Evolutionary conservation across 2,797 vertebrate species (phyloP).

Genomic region (Lacerta agilis): DNA sequence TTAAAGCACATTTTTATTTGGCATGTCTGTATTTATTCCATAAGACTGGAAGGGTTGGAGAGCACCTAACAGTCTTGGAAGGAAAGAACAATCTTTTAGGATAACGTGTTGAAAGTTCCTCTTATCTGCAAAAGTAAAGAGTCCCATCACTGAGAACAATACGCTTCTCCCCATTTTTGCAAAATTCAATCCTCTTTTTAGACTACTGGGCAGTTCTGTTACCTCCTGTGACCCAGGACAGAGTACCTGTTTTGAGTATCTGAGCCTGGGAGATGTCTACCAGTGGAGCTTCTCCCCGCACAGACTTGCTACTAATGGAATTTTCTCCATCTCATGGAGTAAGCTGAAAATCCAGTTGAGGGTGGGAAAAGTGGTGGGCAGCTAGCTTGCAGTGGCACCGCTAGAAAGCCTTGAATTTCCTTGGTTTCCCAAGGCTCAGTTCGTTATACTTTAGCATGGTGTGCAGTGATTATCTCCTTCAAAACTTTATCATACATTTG

Average conservation of each 20-base stretch:
- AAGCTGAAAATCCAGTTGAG: not conserved
- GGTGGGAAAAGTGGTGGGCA: not conserved
- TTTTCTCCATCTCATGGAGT: not conserved
- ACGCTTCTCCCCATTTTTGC: not conserved
- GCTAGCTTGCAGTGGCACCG: not conserved
- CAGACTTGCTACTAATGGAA: not conserved
- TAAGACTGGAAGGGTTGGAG: not conserved
- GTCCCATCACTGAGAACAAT: too few relatives aligned
- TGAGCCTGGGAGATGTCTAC: not conserved
- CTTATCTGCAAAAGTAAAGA: not conserved
- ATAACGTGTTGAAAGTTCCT: not conserved
- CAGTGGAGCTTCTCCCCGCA: not conserved
- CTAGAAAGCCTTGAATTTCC: not conserved
- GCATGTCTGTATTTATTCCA: not conserved
- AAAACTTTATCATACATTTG: not conserved
- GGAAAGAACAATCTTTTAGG: not conserved
- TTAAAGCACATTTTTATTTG: not conserved
- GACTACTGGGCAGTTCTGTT: not conserved
- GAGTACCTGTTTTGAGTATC: too few relatives aligned
- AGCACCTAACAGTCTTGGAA: not conserved
- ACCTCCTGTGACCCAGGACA: too few relatives aligned
- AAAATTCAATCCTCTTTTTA: not conserved
- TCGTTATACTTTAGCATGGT: not conserved
- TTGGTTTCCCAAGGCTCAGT: not conserved
- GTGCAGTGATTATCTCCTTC: not conserved